phyloP scores from a whole-genome alignment of 2,113 vertebrate genomes.

The Tragelaphus strepsiceros region DNA sequence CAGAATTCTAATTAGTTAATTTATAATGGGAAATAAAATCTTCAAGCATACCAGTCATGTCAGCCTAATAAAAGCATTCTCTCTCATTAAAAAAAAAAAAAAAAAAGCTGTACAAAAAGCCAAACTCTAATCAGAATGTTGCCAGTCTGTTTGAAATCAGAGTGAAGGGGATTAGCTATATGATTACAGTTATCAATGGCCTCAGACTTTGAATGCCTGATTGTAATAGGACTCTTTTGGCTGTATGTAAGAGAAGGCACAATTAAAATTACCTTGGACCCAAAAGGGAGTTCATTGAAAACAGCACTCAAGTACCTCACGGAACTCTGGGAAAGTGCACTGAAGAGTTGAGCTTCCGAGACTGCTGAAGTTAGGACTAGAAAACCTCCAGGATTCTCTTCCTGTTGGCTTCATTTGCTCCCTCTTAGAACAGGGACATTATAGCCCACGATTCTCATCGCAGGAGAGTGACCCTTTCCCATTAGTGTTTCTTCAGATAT shows the following conservation, averaged over 20 bases:
- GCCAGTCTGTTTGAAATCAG: neutral
- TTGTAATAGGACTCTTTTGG: neutral
- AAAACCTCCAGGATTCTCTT: neutral
- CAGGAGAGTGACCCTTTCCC: neutral
- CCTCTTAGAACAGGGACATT: neutral
- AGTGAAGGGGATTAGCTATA: neutral
- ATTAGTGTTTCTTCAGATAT: neutral
- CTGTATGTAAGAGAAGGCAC: neutral
- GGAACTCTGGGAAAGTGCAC: neutral
- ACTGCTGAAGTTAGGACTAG: neutral
- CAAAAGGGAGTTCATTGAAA: neutral
- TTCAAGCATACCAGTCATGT: slow-evolving; percentile 11
- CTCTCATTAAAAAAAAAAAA: neutral
- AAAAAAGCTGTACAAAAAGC: neutral
- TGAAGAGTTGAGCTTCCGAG: neutral
- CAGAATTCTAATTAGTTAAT: slow-evolving; percentile 55
- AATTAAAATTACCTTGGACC: slow-evolving; percentile 17
- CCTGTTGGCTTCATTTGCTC: neutral
- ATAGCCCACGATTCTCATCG: neutral
- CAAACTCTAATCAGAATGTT: neutral
- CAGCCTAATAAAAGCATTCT: slow-evolving; percentile 28
- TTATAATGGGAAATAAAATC: slow-evolving; percentile 42
- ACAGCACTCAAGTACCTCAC: neutral
- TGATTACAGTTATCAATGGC: slow-evolving; percentile 9
- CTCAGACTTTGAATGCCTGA: neutral